Conservation (phyloP, 2,888 invertebrate species). For the Dorcus hopei region DNA sequence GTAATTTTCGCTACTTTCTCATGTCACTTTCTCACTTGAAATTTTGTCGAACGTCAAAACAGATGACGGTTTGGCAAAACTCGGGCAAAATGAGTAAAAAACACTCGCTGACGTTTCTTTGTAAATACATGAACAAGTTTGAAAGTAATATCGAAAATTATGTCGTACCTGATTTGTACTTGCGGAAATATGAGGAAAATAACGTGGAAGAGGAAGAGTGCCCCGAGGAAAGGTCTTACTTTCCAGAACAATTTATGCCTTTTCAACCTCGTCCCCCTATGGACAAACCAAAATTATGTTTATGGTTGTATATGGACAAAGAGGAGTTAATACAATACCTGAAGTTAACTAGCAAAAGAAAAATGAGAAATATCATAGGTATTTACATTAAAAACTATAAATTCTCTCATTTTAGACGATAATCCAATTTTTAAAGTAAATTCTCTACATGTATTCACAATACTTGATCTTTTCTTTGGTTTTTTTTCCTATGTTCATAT, state of each 20-base stretch:
- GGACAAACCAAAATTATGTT: conserved; percentile 31
- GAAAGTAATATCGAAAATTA: conserved; percentile 11
- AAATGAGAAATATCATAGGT: conserved; percentile 37
- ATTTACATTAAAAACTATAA: not conserved
- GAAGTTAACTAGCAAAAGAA: conserved; percentile 24
- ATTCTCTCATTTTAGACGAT: too few relatives aligned
- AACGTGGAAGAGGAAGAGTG: conserved; percentile 1
- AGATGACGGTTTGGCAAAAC: not conserved
- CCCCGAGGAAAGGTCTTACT: not conserved
- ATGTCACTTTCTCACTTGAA: conserved; percentile 9
- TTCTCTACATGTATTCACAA: too few relatives aligned
- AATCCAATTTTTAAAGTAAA: too few relatives aligned
- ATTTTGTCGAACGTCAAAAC: conserved; percentile 10
- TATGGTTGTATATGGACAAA: conserved; percentile 39
- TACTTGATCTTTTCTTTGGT: too few relatives aligned
- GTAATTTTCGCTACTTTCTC: not conserved
- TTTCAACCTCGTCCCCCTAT: conserved; percentile 5
- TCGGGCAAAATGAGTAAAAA: conserved; percentile 4
- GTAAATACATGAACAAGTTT: conserved; percentile 16
- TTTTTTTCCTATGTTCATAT: too few relatives aligned
- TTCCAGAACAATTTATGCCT: conserved; percentile 3
- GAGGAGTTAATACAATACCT: conserved; percentile 33
- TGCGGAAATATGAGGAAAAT: not conserved
- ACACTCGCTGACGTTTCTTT: conserved; percentile 8
- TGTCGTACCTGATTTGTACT: conserved; percentile 3